A percentile compares a stretch with the other conserved stretches of the same genome.
phyloP scores from a whole-genome alignment of 2,797 vertebrate species.

The Enoplosus armatus region DNA sequence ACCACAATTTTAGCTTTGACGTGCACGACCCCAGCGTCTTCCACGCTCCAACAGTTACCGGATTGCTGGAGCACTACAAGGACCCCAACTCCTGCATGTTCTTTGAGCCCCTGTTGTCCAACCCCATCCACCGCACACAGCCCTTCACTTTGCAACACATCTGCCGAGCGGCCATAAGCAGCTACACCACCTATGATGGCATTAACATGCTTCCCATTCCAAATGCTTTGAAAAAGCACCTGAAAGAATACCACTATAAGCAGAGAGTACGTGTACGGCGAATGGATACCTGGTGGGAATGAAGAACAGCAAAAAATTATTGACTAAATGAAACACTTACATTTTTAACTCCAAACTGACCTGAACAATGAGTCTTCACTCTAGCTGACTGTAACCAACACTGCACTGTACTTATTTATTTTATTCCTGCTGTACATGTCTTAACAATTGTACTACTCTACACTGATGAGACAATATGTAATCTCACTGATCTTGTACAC shows the following conservation, averaged over 20 bases:
- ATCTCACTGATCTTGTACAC: constrained; percentile 70
- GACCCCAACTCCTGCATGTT: constrained; percentile 93
- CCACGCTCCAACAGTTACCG: constrained; percentile 87
- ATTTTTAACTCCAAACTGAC: constrained; percentile 42
- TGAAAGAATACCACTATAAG: constrained; percentile 92
- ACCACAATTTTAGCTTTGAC: constrained; percentile 92
- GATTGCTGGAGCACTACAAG: constrained; percentile 90
- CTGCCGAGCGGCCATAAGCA: constrained; percentile 86
- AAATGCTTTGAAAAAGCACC: constrained; percentile 88
- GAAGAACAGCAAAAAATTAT: constrained; percentile 24
- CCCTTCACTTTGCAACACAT: constrained; percentile 89
- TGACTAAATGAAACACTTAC: constrained; percentile 41
- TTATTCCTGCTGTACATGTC: constrained; percentile 70
- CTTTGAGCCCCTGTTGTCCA: constrained; percentile 89
- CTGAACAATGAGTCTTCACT: constrained; percentile 39
- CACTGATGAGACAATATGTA: constrained; percentile 69
- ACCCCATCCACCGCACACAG: constrained; percentile 86
- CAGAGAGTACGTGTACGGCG: constrained; percentile 88
- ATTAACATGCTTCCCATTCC: constrained; percentile 88
- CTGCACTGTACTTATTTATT: constrained; percentile 79
- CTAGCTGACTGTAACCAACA: constrained; percentile 52
- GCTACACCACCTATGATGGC: constrained; percentile 88
- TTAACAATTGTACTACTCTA: constrained; percentile 66
- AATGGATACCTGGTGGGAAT: constrained; percentile 89
- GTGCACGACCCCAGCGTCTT: constrained; percentile 91